Base-by-base conservation (phyloP, 2,113 vertebrate genomes). In the Oncorhynchus clarkii region DNA sequence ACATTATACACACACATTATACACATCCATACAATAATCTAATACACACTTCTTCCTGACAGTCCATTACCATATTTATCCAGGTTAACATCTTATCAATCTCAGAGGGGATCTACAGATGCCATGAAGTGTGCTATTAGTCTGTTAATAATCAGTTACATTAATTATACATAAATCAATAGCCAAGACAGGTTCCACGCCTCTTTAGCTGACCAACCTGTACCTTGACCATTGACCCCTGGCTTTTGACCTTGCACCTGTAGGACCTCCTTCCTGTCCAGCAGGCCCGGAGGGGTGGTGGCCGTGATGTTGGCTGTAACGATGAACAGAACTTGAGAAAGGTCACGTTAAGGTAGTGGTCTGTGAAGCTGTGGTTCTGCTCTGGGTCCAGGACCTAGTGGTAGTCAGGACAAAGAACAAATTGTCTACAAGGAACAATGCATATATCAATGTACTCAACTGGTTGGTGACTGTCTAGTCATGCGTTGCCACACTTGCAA, bases 311-410 rank as follows among this genome's bases (percentile, higher is more conserved):
- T 99, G 65, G 98, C 98, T 0, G 97, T 99, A 60, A 97, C 97
- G 48, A 99, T 99, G 71, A 99, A 99, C 65, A 99, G 96, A 60
- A 99, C 98, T 91, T 99, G 98, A 34, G 97, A 99, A 80, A 99
- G 95, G 89, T 99, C 73, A 99, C 96, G 0, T 99, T 99, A 20
- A 99, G 93, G 86, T 98, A 99, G 88, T 98, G 97, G 79, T 99
- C 97, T 0, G 97, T 99, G 91, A 99, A 99, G 89, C 95, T 95
- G 90, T 99, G 96, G 86, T 99, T 99, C 86, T 99, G 98, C 82
- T 99, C 98, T 0, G 97, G 97, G 89, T 99, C 98, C 87, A 99
- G 85, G 64, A 99, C 97, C 97, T 99, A 66, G 48, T 99, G 67
- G 48, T 71, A 72, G 54, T 2, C 60, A 16, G 29, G 9, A 70